Percentiles rank a stretch among this genome's conserved stretches.
phyloP scores from a whole-genome alignment of 2,113 vertebrate species.

The Eudyptes chrysolophus region DNA sequence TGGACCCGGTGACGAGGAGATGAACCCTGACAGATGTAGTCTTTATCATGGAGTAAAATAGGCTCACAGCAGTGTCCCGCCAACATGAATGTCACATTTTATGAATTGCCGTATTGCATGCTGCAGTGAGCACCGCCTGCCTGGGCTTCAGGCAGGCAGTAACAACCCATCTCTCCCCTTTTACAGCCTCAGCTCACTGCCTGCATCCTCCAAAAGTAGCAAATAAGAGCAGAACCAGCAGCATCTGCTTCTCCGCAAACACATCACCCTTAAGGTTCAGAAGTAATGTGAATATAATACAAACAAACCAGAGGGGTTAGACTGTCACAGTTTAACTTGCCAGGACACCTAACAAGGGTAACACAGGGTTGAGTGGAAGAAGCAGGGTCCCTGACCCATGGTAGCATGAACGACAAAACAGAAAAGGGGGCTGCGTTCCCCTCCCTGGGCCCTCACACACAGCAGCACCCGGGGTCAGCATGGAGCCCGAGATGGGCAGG shows the following conservation, averaged over 20 bases:
- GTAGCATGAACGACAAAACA: background rate
- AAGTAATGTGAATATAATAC: background rate
- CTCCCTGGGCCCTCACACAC: background rate
- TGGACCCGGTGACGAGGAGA: background rate
- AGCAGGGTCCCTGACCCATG: background rate
- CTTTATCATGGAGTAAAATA: slow-evolving; percentile 43
- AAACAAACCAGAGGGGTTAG: background rate
- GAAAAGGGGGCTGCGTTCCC: background rate
- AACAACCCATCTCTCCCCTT: background rate
- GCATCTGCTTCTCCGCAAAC: background rate
- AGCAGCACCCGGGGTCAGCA: background rate
- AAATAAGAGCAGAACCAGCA: slow-evolving; percentile 9
- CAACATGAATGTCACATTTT: slow-evolving; percentile 43
- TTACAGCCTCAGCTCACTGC: background rate
- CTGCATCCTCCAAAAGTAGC: background rate
- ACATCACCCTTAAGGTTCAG: background rate
- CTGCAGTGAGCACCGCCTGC: slow-evolving; percentile 21
- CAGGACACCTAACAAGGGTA: background rate
- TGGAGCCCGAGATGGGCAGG: background rate
- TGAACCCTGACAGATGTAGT: slow-evolving; percentile 31
- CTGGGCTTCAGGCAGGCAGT: background rate
- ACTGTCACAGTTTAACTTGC: background rate
- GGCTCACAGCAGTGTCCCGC: slow-evolving; percentile 15
- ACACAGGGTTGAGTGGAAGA: background rate
- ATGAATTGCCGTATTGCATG: background rate